Evolutionary conservation across 1,140 invertebrate genomes (phyloP), one percentile per base, ranked within the genome.

Genomic region (Drosophila littoralis): DNA sequence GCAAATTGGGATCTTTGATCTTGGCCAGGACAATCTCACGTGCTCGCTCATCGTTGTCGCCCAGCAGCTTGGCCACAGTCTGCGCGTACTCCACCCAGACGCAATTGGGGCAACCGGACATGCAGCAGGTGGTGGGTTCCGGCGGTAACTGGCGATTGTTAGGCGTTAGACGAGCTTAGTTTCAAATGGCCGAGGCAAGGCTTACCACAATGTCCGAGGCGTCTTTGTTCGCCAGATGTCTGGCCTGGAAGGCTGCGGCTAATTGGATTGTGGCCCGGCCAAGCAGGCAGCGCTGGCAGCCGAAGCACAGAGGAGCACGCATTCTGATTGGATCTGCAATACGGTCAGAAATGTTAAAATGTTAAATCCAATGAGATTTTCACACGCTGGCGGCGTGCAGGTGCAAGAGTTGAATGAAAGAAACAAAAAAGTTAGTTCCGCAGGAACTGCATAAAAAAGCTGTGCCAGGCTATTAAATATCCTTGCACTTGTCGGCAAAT

Each of bases 51-150:
- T 94, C 94, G 13, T 95, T 95, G 72, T 95, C 93, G 58, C 94
- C 93, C 77, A 97, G 95, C 52, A 95, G 94, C 48, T 95, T 93
- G 12, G 94, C 94, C 13, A 99, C 76, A 66, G 96, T 95, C 81
- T 98, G 96, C 0, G 97, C 98, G 93, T 98, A 99, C 36, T 96
- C 94, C 45, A 99, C 95, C 96, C 97, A 99, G 12, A 99, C 98
- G 93, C 98, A 99, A 91, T 99, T 98, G 1, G 95, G 93, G 93
- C 98, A 99, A 1, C 98, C 98, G 4, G 97, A 97, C 95, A 97
- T 97, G 79, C 98, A 99, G 92, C 98, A 99, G 38, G 94, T 96
- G 2, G 95, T 97, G 1, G 97, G 97, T 73, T 94, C 94, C 58
- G 94, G 93, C 1, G 95, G 95, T 13, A 94, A 61, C 79, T 93